Conservation (phyloP, 2,888 invertebrate genomes). For the Hoplodrina blanda region DNA sequence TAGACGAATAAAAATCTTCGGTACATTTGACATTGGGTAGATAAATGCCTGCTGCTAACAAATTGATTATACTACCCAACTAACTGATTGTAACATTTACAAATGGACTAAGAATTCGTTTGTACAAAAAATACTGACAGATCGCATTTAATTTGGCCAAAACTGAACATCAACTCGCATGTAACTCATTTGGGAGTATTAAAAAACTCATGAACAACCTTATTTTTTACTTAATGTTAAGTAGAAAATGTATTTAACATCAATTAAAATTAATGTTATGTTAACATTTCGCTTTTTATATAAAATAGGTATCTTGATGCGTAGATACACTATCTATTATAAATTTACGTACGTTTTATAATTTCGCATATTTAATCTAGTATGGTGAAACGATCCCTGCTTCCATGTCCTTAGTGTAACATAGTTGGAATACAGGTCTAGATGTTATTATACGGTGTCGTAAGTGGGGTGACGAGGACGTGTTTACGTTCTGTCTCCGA, state of each 20-base stretch:
- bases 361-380: not conserved
- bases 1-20: not conserved
- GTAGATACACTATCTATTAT: not conserved
- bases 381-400: conserved; percentile 41
- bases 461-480: conserved; percentile 67
- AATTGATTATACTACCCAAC: conserved; percentile 27
- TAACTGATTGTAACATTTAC: conserved; percentile 19
- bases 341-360: conserved; percentile 4
- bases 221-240: conserved; percentile 5
- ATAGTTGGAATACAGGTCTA: conserved; percentile 59
- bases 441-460: conserved; percentile 67
- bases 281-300: not conserved
- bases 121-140: conserved; percentile 12
- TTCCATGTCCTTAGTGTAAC: conserved; percentile 46
- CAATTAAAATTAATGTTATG: not conserved
- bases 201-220: conserved; percentile 1
- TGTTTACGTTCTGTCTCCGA: conserved; percentile 67
- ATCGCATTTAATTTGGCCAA: conserved; percentile 10
- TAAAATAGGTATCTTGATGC: not conserved
- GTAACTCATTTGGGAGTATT: conserved; percentile 1
- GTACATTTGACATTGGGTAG: conserved; percentile 21
- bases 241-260: not conserved
- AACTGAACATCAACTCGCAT: conserved; percentile 3
- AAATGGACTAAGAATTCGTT: conserved; percentile 31
- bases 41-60: not conserved